These are phyloP conservation scores for Julus scandinavius DNA, from an alignment of 2,888 invertebrate species.

Conservation along the genomic window DNA sequence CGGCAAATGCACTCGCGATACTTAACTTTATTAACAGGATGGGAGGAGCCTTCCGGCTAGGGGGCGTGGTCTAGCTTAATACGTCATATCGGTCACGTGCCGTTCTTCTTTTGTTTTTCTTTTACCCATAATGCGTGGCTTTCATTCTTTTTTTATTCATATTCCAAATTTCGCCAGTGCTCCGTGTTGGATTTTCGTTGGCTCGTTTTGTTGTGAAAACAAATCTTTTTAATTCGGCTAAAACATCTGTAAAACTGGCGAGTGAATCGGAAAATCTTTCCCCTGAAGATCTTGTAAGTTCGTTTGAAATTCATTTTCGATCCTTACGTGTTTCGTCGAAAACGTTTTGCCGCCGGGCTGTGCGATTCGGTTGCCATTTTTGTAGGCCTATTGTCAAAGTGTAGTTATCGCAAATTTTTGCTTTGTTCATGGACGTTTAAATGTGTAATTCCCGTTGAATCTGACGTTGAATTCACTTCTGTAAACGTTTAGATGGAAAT, in stretches of 20 bases:
- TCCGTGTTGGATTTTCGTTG: background rate
- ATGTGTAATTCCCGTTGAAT: background rate
- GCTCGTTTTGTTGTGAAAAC: background rate
- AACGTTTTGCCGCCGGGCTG: background rate
- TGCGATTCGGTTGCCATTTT: background rate
- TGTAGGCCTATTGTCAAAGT: conserved; percentile 4
- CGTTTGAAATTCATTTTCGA: background rate
- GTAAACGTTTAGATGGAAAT: background rate
- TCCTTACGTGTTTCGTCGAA: background rate
- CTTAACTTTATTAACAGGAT: background rate
- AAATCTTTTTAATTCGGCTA: background rate
- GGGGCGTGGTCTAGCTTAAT: background rate
- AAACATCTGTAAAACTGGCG: conserved; percentile 31
- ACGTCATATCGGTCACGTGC: background rate
- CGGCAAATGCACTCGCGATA: background rate
- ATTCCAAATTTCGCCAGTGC: background rate
- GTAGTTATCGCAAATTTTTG: background rate
- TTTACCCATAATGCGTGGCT: background rate
- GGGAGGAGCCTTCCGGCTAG: background rate
- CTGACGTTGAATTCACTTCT: background rate
- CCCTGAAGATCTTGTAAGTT: conserved; percentile 7
- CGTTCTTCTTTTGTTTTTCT: no score
- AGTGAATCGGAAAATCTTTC: conserved; percentile 40
- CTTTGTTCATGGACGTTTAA: background rate
- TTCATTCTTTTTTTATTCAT: background rate